Evolutionary conservation across 1,140 invertebrate genomes (phyloP), one percentile per base, ranked within the genome.

Genomic region (Diorhabda elongata): DNA sequence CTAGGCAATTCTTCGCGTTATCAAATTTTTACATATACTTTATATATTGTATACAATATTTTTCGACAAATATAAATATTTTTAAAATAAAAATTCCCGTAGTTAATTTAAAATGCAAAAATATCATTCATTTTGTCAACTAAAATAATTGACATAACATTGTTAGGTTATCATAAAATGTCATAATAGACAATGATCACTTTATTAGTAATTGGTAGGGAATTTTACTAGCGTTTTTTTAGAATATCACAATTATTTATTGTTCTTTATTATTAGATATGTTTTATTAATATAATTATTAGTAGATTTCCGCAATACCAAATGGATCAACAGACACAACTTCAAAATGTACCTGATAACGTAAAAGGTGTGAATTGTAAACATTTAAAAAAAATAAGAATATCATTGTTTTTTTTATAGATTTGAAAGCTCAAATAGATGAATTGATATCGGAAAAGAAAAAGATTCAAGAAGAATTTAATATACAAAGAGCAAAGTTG

Each of bases 401-500:
- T 43, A 26, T 45, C 41, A 11, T 4, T 60, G 4, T 60, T 5
- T 5, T 42, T 65, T 61, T 58, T 57, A 9, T 26, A 72, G 66
- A 72, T 59, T 64, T 67, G 57, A 58, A 42, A 71, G 45, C 63
- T 26, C 58, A 70, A 70, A 73, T 71, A 64, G 56, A 66, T 9
- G 60, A 73, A 62, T 70, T 90, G 57, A 84, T 88, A 73, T 74
- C 71, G 7, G 87, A 89, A 73, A 90, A 88, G 68, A 84, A 86
- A 70, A 87, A 87, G 73, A 87, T 92, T 75, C 89, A 91, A 76
- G 90, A 91, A 73, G 92, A 96, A 79, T 97, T 95, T 84, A 92
- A 95, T 79, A 82, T 87, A 58, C 94, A 96, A 82, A 86, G 94
- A 75, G 95, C 94, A 4, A 94, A 92, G 85, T 90, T 96, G 86